Evolutionary conservation across 2,113 vertebrate genomes (phyloP), one percentile per base, ranked within the genome.

Genomic region (Myotis lucifugus): DNA sequence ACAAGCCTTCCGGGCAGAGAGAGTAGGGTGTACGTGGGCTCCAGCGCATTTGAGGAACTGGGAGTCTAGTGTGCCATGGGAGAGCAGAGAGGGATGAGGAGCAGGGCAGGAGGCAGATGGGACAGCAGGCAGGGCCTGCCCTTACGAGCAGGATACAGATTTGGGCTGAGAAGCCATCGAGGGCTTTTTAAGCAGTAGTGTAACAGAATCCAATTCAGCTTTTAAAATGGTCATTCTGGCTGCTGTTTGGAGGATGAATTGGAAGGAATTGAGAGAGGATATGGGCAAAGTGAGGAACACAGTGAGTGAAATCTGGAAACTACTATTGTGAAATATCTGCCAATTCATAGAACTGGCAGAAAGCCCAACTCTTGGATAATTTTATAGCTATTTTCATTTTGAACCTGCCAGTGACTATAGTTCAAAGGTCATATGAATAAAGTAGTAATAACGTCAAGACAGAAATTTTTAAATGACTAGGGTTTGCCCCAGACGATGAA

Each of bases 401-500:
- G 52, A 95, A 92, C 46, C 69, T 94, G 56, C 67, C 70, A 85
- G 29, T 74, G 73, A 76, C 90, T 48, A 56, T 61, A 95, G 94
- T 79, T 96, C 34, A 93, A 59, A 91, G 82, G 85, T 91, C 69
- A 2, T 46, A 72, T 94, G 69, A 78, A 95, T 82, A 77, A 74
- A 92, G 77, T 37, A 46, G 69, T 37, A 92, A 70, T 91, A 90
- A 95, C 56, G 13, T 95, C 95, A 96, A 93, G 42, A 74, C 27
- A 91, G 78, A 94, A 94, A 72, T 85, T 67, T 67, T 94, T 77
- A 93, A 90, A 40, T 86, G 77, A 93, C 90, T 92, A 50, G 90
- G 18, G 64, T 95, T 94, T 94, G 25, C 34, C 94, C 95, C 93
- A 95, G 67, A 95, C 95, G 93, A 93, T 86, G 91, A 97, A 97